Conservation (phyloP, 92 coral and sea anemone genomes). For the Palythoa heliodiscus region DNA sequence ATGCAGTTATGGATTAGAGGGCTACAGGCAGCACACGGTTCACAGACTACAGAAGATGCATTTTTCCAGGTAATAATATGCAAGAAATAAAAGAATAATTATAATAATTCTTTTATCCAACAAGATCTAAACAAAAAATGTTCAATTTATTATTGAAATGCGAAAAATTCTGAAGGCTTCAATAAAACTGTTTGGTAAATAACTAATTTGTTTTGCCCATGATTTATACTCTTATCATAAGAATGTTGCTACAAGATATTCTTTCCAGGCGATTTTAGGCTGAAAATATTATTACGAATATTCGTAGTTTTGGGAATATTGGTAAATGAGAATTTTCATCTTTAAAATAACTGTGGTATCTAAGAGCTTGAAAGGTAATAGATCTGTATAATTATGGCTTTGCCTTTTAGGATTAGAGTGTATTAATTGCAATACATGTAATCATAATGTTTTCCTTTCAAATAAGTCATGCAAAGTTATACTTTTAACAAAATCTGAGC, state of each 20-base stretch:
- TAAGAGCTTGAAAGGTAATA: no score
- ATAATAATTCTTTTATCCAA: constrained; percentile 15
- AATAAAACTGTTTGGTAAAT: not conserved
- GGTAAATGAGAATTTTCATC: not conserved
- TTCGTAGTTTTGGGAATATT: no score
- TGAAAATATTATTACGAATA: no score
- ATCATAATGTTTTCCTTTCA: not conserved
- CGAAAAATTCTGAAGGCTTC: not conserved
- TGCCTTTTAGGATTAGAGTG: no score
- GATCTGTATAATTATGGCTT: no score
- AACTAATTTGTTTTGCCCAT: not conserved
- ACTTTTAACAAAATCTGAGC: not conserved
- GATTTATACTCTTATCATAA: not conserved
- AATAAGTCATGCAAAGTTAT: no score
- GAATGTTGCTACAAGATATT: not conserved
- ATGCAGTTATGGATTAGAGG: constrained; percentile 56
- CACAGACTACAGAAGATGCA: constrained; percentile 13
- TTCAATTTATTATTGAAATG: not conserved
- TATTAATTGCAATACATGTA: not conserved
- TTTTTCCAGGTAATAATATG: constrained; percentile 16
- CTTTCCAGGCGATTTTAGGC: not conserved
- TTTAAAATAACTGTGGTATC: no score
- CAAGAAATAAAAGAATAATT: not conserved
- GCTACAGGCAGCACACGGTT: constrained; percentile 19
- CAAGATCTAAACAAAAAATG: not conserved